phyloP scores from a whole-genome alignment of 2,113 vertebrate genomes.

The Erpornis zantholeuca region DNA sequence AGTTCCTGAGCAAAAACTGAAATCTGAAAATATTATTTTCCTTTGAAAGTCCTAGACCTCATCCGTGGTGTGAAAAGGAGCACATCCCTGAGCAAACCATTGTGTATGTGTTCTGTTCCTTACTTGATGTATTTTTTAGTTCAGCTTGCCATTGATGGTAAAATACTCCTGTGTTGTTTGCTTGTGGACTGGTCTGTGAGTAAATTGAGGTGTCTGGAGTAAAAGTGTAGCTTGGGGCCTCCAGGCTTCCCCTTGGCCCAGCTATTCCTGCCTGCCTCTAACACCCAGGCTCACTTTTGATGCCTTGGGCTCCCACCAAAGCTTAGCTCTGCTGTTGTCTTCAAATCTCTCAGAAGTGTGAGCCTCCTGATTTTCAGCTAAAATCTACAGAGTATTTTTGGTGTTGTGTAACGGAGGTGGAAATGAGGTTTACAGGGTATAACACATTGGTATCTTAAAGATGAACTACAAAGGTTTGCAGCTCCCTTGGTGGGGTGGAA shows the following conservation, averaged over 20 bases:
- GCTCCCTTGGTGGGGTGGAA: not conserved
- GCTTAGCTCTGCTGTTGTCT: not conserved
- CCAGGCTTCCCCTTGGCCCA: not conserved
- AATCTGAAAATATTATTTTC: not conserved
- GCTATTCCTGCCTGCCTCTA: not conserved
- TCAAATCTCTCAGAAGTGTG: not conserved
- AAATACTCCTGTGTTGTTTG: not conserved
- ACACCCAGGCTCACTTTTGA: not conserved
- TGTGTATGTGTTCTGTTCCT: not conserved
- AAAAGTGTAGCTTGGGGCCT: not conserved
- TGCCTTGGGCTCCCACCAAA: not conserved
- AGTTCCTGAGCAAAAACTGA: not conserved
- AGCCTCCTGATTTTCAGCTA: not conserved
- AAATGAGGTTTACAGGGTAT: not conserved
- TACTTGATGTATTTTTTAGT: not conserved
- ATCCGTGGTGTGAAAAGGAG: not conserved
- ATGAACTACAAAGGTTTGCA: not conserved
- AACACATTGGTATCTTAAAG: not conserved
- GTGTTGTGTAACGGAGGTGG: not conserved
- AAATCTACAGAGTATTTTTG: not conserved
- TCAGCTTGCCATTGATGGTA: not conserved
- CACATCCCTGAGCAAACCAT: not conserved
- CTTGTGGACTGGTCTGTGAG: not conserved
- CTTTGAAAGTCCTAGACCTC: not conserved
- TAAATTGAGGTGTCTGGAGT: not conserved